Evolutionary conservation across 2,888 invertebrate genomes (phyloP), one percentile per base, ranked within the genome.

Genomic region (Tenthredo amoena): DNA sequence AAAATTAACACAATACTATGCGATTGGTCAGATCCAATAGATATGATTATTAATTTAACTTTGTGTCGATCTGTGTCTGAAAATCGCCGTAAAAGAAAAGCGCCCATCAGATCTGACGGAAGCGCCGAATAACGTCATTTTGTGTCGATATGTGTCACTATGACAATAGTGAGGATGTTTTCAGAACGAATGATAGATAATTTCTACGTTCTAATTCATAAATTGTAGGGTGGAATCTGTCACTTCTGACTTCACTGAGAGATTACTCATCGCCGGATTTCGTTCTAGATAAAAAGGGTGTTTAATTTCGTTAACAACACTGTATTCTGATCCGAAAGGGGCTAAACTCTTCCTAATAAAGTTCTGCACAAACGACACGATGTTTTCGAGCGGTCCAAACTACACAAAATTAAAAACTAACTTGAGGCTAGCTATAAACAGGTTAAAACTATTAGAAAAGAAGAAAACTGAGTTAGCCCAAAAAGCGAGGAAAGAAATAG

Each of bases 391-490:
- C 93, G 97, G 97, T 76, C 97, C 98, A 2, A 99, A 99, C 94
- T 99, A 99, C 92, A 96, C 97, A 1, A 99, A 99, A 94, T 94
- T 99, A 84, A 99, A 99, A 95, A 99, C 99, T 12, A 98, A 99
- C 94, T 94, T 99, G 86, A 96, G 99, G 88, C 94, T 99, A 88
- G 96, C 98, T 10, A 96, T 99, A 90, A 99, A 99, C 94, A 96
- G 99, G 74, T 95, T 99, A 62, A 99, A 99, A 94, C 94, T 99
- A 85, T 93, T 99, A 88, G 99, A 99, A 92, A 99, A 99, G 94
- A 99, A 99, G 95, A 99, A 99, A 94, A 97, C 99, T 0, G 99
- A 99, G 94, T 94, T 99, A 90, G 97, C 99, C 2, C 97, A 98
- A 92, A 99, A 99, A 94, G 97, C 99, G 0, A 95, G 99, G 87